These are phyloP conservation scores for Campaea margaritaria DNA, from an alignment of 2,888 invertebrate genomes.

Conservation along the genomic window DNA sequence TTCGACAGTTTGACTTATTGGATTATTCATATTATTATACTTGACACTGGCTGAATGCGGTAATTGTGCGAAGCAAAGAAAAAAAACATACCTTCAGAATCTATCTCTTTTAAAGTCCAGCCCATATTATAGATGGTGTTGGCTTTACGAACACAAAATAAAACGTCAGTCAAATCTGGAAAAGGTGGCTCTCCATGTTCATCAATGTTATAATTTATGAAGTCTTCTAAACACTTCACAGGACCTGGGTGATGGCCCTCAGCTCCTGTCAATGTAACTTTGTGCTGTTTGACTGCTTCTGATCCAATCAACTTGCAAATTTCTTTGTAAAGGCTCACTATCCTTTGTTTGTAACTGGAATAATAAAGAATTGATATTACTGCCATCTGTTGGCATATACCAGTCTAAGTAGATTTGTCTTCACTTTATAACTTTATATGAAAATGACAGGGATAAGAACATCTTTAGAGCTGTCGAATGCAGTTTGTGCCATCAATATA, in stretches of 20 bases:
- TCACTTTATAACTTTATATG: too few relatives aligned
- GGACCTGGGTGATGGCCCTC: slow-evolving; percentile 64
- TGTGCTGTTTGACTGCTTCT: slow-evolving; percentile 50
- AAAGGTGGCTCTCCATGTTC: slow-evolving; percentile 59
- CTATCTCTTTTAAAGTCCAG: slow-evolving; percentile 52
- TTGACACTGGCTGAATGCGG: too few relatives aligned
- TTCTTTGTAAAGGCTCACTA: slow-evolving; percentile 58
- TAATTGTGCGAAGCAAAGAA: too few relatives aligned
- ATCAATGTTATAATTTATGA: slow-evolving; percentile 61
- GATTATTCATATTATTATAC: too few relatives aligned
- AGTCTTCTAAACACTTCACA: slow-evolving; percentile 57
- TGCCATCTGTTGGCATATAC: too few relatives aligned
- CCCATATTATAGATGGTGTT: slow-evolving; percentile 52
- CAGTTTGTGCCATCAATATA: too few relatives aligned
- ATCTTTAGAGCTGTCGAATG: too few relatives aligned
- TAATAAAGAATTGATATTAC: too few relatives aligned
- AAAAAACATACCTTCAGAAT: slow-evolving; percentile 60
- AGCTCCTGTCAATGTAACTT: slow-evolving; percentile 54
- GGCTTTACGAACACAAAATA: slow-evolving; percentile 59
- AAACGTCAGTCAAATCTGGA: slow-evolving; percentile 82
- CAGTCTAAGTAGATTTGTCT: too few relatives aligned
- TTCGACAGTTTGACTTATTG: too few relatives aligned
- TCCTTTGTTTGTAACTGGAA: slow-evolving; percentile 56
- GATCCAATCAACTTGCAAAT: slow-evolving; percentile 57
- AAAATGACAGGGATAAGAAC: too few relatives aligned